A percentile compares a stretch with the other conserved stretches of the same genome.
phyloP scores from a whole-genome alignment of 1,140 invertebrate genomes.

The Euura lappo region DNA sequence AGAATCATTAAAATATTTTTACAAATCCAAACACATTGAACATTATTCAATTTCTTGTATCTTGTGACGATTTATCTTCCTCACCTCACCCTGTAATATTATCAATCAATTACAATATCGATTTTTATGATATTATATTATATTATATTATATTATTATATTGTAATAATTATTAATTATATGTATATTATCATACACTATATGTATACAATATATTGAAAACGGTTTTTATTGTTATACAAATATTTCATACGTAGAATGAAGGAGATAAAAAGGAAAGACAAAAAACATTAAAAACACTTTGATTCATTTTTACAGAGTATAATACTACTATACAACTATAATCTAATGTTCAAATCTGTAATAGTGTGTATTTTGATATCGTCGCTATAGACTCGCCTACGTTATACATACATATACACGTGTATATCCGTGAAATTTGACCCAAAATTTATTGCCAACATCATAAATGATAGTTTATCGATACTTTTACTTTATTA shows the following conservation, averaged over 20 bases:
- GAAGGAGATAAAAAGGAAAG: too few relatives aligned
- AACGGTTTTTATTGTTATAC: neutral
- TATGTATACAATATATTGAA: neutral
- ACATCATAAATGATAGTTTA: too few relatives aligned
- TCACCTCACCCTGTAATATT: too few relatives aligned
- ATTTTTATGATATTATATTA: neutral
- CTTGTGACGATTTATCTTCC: too few relatives aligned
- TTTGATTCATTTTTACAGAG: neutral
- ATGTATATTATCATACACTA: neutral
- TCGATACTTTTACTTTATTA: too few relatives aligned
- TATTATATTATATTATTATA: neutral
- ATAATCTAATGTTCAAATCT: neutral
- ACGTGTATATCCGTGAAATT: neutral
- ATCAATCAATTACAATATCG: neutral
- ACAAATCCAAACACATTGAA: too few relatives aligned
- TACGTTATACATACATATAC: neutral
- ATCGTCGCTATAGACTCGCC: neutral
- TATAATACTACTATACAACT: neutral
- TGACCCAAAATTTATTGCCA: too few relatives aligned
- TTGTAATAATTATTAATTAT: neutral
- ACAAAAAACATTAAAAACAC: too few relatives aligned
- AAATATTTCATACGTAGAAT: neutral
- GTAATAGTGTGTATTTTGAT: neutral
- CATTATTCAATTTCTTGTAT: too few relatives aligned
- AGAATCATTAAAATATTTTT: too few relatives aligned